Percentiles rank a stretch among this genome's conserved stretches.
Evolutionary conservation across 2,113 vertebrate genomes (phyloP).

Genomic region (Furnarius figulus): DNA sequence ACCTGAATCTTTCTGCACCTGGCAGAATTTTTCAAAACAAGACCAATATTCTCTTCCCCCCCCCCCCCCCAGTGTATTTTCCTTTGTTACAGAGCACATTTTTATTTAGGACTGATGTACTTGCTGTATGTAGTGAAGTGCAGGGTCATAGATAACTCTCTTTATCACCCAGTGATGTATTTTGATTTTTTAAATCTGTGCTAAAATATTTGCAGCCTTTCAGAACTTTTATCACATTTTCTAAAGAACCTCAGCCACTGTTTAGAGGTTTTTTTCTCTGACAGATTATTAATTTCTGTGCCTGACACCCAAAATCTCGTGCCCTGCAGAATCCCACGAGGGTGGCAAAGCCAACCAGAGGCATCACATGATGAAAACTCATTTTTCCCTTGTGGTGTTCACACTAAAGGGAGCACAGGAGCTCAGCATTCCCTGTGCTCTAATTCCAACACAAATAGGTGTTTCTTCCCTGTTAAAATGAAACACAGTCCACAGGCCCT

Average conservation of each 20-base stretch:
- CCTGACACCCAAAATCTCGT: not conserved
- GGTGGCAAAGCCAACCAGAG: not conserved
- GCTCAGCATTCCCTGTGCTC: not conserved
- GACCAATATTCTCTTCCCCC: not conserved
- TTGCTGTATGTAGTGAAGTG: not conserved
- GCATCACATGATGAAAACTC: not conserved
- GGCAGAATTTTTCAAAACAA: not conserved
- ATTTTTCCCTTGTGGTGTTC: not conserved
- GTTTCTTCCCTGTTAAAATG: not conserved
- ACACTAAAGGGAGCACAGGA: not conserved
- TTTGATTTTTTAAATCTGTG: not conserved
- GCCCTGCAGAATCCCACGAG: not conserved
- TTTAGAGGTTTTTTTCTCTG: not conserved
- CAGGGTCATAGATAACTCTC: not conserved
- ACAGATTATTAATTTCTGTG: not conserved
- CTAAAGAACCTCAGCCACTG: not conserved
- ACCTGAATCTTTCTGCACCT: not conserved
- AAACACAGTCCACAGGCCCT: not conserved
- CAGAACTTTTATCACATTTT: not conserved
- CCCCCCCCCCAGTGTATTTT: no score
- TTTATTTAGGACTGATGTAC: rapidly evolving
- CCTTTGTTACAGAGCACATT: rapidly evolving
- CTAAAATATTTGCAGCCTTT: not conserved
- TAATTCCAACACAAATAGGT: not conserved
- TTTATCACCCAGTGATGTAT: not conserved